Base-by-base conservation (phyloP, 2,888 invertebrate species). In the Ischnus inquisitorius region DNA sequence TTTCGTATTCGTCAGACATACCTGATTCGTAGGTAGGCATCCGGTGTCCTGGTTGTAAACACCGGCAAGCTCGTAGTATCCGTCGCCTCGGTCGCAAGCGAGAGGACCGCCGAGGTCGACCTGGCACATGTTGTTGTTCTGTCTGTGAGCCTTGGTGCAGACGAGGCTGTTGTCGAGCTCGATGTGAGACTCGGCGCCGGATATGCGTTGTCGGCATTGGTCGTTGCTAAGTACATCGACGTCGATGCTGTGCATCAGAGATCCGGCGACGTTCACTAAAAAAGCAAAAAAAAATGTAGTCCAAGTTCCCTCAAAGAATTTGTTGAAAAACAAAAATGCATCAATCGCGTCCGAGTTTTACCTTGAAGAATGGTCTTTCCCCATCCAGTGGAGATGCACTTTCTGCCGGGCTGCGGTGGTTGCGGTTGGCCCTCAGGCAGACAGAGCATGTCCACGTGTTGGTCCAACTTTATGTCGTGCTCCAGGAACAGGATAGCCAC, bases 361-460 rank as follows among this genome's bases (percentile, higher is more conserved):
- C 97, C 95, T 95, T 96, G 96, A 69, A 97, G 92, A 4, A 97
- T 96, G 86, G 95, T 95, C 92, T 97, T 97, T 87, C 97, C 97
- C 97, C 97, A 98, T 68, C 97, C 97, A 72, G 97, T 97, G 0
- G 96, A 96, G 5, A 97, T 95, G 87, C 97, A 97, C 71, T 95
- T 95, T 46, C 95, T 95, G 69, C 94, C 95, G 0, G 92, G 86
- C 92, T 88, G 83, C 90, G 89, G 88, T 85, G 41, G 10, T 8
- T 72, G 64, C 12, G 77, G 80, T 64, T 71, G 69, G 84, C 96
- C 95, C 71, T 78, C 41, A 19, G 84, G 84, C 28, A 97, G 93
- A 90, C 97, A 97, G 57, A 97, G 96, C 0, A 96, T 96, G 88
- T 96, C 96, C 71, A 98, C 95, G 88, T 97, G 97, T 85, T 95